Percentiles rank a stretch among this genome's conserved stretches.
Conservation (phyloP, 1,140 invertebrate genomes). For the Antheraea pernyi region DNA sequence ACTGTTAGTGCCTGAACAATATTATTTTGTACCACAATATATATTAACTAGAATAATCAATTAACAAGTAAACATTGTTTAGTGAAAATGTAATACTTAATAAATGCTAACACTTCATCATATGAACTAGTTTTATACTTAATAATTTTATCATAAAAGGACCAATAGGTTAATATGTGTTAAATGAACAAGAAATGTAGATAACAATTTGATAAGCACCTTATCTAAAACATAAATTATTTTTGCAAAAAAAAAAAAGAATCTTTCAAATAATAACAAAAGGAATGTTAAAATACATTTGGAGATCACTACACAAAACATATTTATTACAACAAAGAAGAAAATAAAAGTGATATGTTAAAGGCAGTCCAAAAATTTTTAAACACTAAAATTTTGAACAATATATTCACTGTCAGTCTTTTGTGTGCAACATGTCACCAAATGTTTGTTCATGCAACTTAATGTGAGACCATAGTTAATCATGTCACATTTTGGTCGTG, state of each 20-base stretch:
- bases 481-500: constrained; percentile 73
- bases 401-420: constrained; percentile 58
- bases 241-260: neutral
- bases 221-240: neutral
- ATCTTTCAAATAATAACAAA: constrained; percentile 13
- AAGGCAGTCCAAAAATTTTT: neutral
- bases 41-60: too few species aligned
- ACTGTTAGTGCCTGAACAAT: too few species aligned
- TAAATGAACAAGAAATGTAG: constrained; percentile 13
- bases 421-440: constrained; percentile 41
- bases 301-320: constrained; percentile 13
- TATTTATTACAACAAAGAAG: constrained; percentile 7
- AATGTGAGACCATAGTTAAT: constrained; percentile 33
- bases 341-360: constrained; percentile 4
- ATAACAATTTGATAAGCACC: constrained; percentile 8
- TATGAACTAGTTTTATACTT: neutral
- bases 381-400: neutral
- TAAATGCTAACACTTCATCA: neutral
- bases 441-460: constrained; percentile 38
- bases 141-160: neutral
- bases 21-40: too few species aligned
- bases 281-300: constrained; percentile 26
- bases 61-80: neutral
- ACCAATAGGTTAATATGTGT: constrained; percentile 25
- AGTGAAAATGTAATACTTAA: neutral